Conservation (phyloP, 1,140 invertebrate species). For the Drosophila ogumai region DNA sequence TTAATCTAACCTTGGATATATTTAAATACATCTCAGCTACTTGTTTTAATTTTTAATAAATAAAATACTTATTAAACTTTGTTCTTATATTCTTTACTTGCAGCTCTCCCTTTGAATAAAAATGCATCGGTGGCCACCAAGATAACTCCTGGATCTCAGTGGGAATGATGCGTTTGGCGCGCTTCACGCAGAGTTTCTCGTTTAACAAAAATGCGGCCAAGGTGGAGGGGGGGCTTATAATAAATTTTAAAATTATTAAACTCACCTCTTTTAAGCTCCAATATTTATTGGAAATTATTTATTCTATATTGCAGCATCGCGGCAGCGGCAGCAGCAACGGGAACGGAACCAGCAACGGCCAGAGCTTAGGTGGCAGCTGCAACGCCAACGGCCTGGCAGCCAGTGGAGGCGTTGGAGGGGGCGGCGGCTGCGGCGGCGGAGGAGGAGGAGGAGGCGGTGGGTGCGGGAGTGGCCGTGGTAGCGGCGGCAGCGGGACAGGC, state of each 20-base stretch:
- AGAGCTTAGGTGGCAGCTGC: constrained; percentile 51
- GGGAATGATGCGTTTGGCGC: constrained; percentile 80
- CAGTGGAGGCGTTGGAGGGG: constrained; percentile 53
- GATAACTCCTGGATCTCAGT: constrained; percentile 39
- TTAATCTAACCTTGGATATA: too few relatives aligned
- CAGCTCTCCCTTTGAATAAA: constrained; percentile 13
- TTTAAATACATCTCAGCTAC: too few relatives aligned
- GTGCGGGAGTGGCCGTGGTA: constrained; percentile 37
- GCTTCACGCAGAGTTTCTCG: constrained; percentile 67
- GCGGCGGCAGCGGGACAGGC: constrained; percentile 18
- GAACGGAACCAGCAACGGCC: constrained; percentile 48
- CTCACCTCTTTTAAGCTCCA: neutral
- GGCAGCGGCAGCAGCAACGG: constrained; percentile 56
- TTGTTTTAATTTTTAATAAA: too few relatives aligned
- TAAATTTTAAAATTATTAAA: neutral
- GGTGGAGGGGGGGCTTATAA: constrained; percentile 31
- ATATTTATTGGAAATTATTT: neutral
- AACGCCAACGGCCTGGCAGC: constrained; percentile 72
- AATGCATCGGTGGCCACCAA: constrained; percentile 19
- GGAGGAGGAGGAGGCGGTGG: constrained; percentile 20
- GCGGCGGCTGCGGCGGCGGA: constrained; percentile 30
- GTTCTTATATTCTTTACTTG: neutral
- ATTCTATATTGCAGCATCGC: constrained; percentile 53
- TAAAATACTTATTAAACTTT: neutral
- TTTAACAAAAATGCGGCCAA: constrained; percentile 73